Evolutionary conservation across 1,140 invertebrate genomes (phyloP).

Genomic region (Drosophila willistoni): DNA sequence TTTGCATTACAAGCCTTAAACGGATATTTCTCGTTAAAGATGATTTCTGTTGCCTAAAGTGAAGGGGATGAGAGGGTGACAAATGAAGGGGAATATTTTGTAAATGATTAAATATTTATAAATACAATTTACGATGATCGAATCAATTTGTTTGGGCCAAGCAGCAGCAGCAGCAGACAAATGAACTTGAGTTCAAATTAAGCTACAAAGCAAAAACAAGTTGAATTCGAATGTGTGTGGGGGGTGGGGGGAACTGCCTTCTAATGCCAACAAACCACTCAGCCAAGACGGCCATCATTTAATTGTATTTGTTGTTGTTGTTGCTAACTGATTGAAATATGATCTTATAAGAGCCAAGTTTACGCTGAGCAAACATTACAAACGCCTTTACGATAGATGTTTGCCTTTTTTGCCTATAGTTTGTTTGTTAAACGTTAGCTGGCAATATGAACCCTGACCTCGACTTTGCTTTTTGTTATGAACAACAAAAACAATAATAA

Average conservation of each 20-base stretch:
- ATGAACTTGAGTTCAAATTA: constrained; percentile 37
- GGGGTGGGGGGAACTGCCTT: constrained; percentile 35
- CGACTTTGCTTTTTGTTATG: constrained; percentile 38
- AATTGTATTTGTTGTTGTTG: constrained; percentile 41
- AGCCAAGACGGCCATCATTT: constrained; percentile 71
- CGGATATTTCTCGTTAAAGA: constrained; percentile 4
- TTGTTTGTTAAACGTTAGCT: constrained; percentile 41
- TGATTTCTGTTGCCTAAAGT: constrained; percentile 26
- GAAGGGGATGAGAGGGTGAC: not conserved
- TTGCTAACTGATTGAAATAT: constrained; percentile 57
- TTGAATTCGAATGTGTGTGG: constrained; percentile 3
- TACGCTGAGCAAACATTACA: constrained; percentile 25
- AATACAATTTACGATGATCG: constrained; percentile 52
- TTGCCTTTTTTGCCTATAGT: constrained; percentile 3
- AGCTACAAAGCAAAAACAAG: constrained; percentile 26
- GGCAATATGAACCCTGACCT: constrained; percentile 64
- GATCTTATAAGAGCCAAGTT: constrained; percentile 66
- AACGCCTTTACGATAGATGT: not conserved
- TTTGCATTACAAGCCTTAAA: not conserved
- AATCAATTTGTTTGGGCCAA: constrained; percentile 4
- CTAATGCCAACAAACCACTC: constrained; percentile 66
- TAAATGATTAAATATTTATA: constrained; percentile 71
- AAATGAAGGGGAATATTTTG: constrained; percentile 20
- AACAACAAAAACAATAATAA: not conserved
- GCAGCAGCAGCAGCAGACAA: constrained; percentile 1